A percentile compares a stretch with the other conserved stretches of the same genome.
These are phyloP conservation scores for Spatula clypeata DNA, from an alignment of 2,797 vertebrate genomes.

Conservation along the genomic window DNA sequence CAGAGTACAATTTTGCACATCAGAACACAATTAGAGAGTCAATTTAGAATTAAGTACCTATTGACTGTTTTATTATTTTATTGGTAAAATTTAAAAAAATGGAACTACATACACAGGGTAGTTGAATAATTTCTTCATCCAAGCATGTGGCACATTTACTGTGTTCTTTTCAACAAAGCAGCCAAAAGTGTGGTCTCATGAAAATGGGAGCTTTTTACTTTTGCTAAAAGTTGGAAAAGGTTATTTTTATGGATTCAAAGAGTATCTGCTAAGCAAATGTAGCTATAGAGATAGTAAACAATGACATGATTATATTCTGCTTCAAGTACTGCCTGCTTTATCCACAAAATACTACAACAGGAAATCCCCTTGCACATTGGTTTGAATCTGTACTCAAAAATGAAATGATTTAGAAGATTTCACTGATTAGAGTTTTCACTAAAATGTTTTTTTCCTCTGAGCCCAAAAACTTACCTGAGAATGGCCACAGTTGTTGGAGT, in stretches of 20 bases:
- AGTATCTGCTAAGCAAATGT: neutral
- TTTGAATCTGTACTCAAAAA: neutral
- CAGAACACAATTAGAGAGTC: neutral
- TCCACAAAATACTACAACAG: neutral
- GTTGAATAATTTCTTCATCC: neutral
- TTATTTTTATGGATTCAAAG: neutral
- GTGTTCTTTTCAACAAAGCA: neutral
- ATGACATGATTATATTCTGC: neutral
- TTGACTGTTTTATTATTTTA: neutral
- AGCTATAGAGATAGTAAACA: neutral
- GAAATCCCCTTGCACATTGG: neutral
- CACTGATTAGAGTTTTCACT: neutral
- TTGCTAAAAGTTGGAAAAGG: neutral
- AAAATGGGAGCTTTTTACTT: neutral
- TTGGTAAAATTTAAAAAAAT: neutral
- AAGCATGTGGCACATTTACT: neutral
- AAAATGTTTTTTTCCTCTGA: neutral
- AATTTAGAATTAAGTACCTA: neutral
- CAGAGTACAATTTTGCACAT: neutral
- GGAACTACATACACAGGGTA: neutral
- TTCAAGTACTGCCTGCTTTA: neutral
- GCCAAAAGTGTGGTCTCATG: neutral
- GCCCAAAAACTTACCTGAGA: constrained; percentile 78
- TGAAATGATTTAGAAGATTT: neutral
- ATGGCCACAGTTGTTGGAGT: constrained; percentile 86